These are phyloP conservation scores for Sebastes fasciatus DNA, from an alignment of 2,113 vertebrate genomes.

Conservation along the genomic window DNA sequence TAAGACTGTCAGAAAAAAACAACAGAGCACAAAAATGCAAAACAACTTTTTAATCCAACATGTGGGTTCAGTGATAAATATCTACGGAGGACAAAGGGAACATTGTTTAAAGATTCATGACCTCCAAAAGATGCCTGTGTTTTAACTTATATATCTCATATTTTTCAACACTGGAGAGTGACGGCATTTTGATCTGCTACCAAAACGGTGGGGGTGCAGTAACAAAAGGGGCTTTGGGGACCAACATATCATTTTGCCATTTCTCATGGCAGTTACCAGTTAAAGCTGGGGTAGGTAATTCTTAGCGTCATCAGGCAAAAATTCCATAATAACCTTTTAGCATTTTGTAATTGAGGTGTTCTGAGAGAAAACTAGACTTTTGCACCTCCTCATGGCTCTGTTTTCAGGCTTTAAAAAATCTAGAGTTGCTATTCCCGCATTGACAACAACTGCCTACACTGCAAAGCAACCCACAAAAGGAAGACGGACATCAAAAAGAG, in stretches of 20 bases:
- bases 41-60: not conserved
- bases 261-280: not conserved
- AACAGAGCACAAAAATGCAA: not conserved
- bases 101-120: not conserved
- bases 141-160: not conserved
- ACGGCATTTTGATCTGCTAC: no score
- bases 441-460: not conserved
- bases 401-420: not conserved
- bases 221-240: not conserved
- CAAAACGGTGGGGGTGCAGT: not conserved
- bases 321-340: not conserved
- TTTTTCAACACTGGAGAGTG: not conserved
- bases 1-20: not conserved
- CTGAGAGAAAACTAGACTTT: not conserved
- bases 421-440: not conserved
- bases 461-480: not conserved
- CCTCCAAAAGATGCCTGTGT: not conserved
- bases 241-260: not conserved
- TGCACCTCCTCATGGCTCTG: not conserved
- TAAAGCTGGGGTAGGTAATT: not conserved
- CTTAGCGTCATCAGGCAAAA: not conserved
- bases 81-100: not conserved
- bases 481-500: not conserved
- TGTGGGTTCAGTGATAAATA: not conserved
- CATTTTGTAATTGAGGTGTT: not conserved